Evolutionary conservation across 2,888 invertebrate species (phyloP).

Genomic region (Lasioglossum lativentre): DNA sequence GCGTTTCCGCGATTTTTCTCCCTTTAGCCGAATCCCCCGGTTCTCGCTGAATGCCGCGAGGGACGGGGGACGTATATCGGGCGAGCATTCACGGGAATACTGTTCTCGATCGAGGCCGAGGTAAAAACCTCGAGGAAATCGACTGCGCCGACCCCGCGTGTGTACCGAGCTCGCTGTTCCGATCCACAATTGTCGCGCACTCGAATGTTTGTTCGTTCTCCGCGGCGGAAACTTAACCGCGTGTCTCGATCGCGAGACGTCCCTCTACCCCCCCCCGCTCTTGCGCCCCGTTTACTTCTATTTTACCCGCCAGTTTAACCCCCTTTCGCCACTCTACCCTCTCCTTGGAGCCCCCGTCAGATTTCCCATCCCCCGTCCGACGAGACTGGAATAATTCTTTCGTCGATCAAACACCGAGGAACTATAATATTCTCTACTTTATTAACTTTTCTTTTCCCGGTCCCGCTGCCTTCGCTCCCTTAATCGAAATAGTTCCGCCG

Average conservation of each 20-base stretch:
- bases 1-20: conserved; percentile 55
- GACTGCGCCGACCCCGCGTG: background rate
- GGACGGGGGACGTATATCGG: conserved; percentile 23
- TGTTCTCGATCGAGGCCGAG: conserved; percentile 19
- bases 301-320: background rate
- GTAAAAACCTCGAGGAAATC: conserved; percentile 24
- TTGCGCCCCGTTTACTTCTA: background rate
- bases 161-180: conserved; percentile 11
- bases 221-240: conserved; percentile 6
- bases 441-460: background rate
- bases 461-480: background rate
- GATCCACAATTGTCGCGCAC: background rate
- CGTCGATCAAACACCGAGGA: conserved; percentile 7
- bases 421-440: conserved; percentile 11
- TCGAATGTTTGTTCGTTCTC: conserved; percentile 12
- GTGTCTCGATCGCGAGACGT: conserved; percentile 1
- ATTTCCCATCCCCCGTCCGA: background rate
- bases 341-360: background rate
- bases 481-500: conserved; percentile 15
- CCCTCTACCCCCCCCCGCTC: background rate
- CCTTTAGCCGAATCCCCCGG: conserved; percentile 16
- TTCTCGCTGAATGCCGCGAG: conserved; percentile 17
- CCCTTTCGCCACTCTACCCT: background rate
- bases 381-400: conserved; percentile 6
- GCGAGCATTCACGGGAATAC: conserved; percentile 31